Percentiles rank a stretch among this genome's conserved stretches.
Conservation (phyloP, 2,113 vertebrate species). For the Octodon degus region DNA sequence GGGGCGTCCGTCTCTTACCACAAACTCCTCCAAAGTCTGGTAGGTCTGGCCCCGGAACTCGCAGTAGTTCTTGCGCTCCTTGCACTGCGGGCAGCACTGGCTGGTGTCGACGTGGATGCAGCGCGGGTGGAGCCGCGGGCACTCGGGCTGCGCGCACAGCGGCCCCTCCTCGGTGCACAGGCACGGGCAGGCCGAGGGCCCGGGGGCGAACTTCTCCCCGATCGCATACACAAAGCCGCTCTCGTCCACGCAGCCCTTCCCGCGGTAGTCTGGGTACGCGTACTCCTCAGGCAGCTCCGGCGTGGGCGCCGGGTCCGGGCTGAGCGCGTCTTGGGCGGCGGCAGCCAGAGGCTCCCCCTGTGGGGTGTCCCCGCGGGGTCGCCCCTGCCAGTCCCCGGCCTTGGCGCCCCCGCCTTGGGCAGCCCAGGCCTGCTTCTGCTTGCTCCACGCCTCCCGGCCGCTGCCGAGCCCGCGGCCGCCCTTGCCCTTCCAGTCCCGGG, state of each 20-base stretch:
- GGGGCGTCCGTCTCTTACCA: constrained; percentile 89
- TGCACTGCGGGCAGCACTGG: constrained; percentile 98
- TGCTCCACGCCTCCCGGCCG: constrained; percentile 87
- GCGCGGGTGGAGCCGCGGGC: constrained; percentile 95
- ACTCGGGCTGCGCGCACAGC: constrained; percentile 95
- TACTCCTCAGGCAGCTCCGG: constrained; percentile 95
- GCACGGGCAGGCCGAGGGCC: constrained; percentile 97
- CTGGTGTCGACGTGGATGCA: constrained; percentile 97
- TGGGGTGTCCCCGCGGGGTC: constrained; percentile 86
- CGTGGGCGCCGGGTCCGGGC: constrained; percentile 88
- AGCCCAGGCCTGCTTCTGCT: constrained; percentile 86
- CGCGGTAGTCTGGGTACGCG: constrained; percentile 96
- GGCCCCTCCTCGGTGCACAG: constrained; percentile 99
- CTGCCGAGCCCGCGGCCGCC: constrained; percentile 85
- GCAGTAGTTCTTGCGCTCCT: constrained; percentile 97
- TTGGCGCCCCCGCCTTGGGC: constrained; percentile 85
- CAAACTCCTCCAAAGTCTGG: constrained; percentile 96
- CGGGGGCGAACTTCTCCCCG: constrained; percentile 96
- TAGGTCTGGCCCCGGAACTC: constrained; percentile 97
- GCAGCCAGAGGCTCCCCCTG: constrained; percentile 79
- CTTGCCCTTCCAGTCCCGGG: constrained; percentile 87
- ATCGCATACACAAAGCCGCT: constrained; percentile 98
- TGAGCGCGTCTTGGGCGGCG: constrained; percentile 88
- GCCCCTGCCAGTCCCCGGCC: constrained; percentile 83
- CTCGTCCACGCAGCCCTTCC: constrained; percentile 99